Evolutionary conservation across 2,113 vertebrate species (phyloP).

Genomic region (Oncorhynchus tshawytscha): DNA sequence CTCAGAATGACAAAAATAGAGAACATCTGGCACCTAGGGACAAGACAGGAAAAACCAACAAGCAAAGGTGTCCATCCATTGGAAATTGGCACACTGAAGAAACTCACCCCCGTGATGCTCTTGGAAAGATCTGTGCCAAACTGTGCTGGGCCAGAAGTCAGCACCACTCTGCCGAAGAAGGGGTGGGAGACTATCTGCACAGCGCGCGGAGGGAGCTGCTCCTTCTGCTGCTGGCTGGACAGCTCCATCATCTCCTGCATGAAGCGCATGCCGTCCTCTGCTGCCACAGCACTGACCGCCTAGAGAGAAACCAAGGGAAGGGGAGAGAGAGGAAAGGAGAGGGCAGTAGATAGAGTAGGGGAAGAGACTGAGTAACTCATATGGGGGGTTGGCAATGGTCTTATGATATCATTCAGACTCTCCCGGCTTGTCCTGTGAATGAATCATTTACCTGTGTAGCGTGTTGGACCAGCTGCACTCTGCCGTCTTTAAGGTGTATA

Average conservation of each 20-base stretch:
- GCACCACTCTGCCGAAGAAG: conserved; percentile 92
- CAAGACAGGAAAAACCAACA: conserved; percentile 9
- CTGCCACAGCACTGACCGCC: conserved; percentile 93
- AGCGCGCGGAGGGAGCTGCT: conserved; percentile 94
- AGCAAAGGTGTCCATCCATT: conserved; percentile 70
- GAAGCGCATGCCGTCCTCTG: conserved; percentile 94
- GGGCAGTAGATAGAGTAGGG: neutral
- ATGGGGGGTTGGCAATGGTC: no score
- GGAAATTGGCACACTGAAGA: conserved; percentile 9
- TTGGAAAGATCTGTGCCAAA: conserved; percentile 95
- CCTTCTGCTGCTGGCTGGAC: conserved; percentile 97
- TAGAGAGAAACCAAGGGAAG: conserved; percentile 43
- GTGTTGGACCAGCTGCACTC: conserved; percentile 96
- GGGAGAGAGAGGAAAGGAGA: neutral
- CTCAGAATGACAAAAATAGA: no score
- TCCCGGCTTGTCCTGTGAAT: no score
- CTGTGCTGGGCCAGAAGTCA: conserved; percentile 95
- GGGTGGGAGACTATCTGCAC: conserved; percentile 96
- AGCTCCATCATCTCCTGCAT: conserved; percentile 99
- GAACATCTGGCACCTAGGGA: neutral
- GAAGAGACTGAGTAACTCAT: no score
- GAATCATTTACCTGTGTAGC: conserved; percentile 84
- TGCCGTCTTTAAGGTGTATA: conserved; percentile 95
- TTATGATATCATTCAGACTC: no score
- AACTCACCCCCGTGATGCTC: conserved; percentile 83